Conservation (phyloP, 2,113 vertebrate species). For the Pelodiscus sinensis region DNA sequence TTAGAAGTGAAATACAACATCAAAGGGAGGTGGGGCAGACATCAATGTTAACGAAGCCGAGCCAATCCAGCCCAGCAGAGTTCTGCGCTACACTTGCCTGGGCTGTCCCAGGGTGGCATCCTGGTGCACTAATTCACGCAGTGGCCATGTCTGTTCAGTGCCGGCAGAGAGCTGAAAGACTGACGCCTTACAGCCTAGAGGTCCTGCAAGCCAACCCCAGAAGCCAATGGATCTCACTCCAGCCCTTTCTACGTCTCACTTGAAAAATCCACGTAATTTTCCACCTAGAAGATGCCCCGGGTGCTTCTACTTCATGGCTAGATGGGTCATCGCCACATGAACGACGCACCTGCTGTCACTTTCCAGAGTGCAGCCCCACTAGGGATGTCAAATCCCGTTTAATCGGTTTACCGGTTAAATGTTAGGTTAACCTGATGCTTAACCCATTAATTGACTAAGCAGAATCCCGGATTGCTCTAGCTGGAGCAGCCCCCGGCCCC, state of each 20-base stretch:
- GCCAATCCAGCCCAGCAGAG: not conserved
- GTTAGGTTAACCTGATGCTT: no score
- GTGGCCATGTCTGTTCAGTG: slow-evolving; percentile 17
- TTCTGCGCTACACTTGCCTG: not conserved
- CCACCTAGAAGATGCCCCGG: no score
- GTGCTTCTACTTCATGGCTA: no score
- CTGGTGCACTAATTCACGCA: not conserved
- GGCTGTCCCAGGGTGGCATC: not conserved
- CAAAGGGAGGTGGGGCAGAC: not conserved
- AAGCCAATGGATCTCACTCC: not conserved
- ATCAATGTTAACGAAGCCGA: not conserved
- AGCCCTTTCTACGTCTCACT: not conserved
- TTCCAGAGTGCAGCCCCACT: no score
- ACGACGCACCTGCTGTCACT: no score
- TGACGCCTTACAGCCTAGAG: not conserved
- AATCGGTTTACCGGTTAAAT: no score
- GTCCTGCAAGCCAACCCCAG: not conserved
- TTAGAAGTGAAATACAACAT: not conserved
- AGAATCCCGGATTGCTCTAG: no score
- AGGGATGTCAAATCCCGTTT: no score
- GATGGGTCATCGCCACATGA: no score
- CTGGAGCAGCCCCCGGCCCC: no score
- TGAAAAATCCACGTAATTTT: no score
- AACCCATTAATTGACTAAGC: no score
- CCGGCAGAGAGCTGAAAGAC: slow-evolving; percentile 1